Evolutionary conservation across 2,888 invertebrate species (phyloP).

Genomic region (Masnerella sp.): DNA sequence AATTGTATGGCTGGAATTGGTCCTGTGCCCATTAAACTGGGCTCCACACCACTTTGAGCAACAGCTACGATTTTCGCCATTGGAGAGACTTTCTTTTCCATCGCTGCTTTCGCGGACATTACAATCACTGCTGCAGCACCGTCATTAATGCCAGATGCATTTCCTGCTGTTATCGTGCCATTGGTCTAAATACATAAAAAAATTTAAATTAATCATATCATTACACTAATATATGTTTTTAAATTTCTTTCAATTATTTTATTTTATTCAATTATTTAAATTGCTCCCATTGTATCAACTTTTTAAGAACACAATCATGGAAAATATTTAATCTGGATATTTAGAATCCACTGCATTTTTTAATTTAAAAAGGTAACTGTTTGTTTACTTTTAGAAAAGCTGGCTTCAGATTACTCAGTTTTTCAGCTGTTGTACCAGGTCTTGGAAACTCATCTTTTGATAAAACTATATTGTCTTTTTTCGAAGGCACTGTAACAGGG

Average conservation of each 20-base stretch:
- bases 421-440: slow-evolving; percentile 81
- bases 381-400: slow-evolving; percentile 81
- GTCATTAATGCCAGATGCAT: slow-evolving; percentile 90
- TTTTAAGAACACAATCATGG: too few species aligned
- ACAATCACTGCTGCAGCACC: slow-evolving; percentile 92
- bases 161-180: slow-evolving; percentile 88
- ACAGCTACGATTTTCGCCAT: slow-evolving; percentile 87
- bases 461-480: slow-evolving; percentile 78
- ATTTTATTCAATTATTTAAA: neutral
- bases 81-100: slow-evolving; percentile 80
- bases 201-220: slow-evolving; percentile 10
- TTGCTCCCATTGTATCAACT: too few species aligned
- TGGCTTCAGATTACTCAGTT: slow-evolving; percentile 82
- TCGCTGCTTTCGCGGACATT: slow-evolving; percentile 81
- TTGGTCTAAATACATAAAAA: slow-evolving; percentile 73
- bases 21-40: slow-evolving; percentile 88
- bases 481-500: slow-evolving; percentile 80
- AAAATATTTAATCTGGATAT: neutral
- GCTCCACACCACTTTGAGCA: slow-evolving; percentile 88
- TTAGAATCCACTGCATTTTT: too few species aligned
- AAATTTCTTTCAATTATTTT: too few species aligned
- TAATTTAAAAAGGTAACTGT: neutral
- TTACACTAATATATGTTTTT: neutral
- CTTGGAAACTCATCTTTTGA: slow-evolving; percentile 85
- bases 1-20: slow-evolving; percentile 85